These are phyloP conservation scores for Haemorhous mexicanus DNA, from an alignment of 2,113 vertebrate genomes.

Conservation along the genomic window DNA sequence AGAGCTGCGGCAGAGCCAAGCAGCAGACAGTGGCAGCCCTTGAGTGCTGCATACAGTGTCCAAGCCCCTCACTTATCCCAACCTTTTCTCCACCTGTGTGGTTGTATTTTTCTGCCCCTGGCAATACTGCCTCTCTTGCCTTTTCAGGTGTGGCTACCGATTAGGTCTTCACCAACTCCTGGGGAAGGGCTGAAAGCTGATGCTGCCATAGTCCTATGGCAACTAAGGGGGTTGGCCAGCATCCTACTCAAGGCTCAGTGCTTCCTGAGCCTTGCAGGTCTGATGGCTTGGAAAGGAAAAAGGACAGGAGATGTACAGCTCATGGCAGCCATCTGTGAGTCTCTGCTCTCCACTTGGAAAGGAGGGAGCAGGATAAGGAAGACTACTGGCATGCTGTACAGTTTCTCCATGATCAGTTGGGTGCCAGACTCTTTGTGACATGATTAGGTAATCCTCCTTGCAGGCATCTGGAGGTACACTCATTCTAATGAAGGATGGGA, in stretches of 20 bases:
- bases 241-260: not conserved
- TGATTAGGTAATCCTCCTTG: not conserved
- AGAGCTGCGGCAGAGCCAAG: not conserved
- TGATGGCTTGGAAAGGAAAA: not conserved
- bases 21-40: not conserved
- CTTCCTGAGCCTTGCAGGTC: not conserved
- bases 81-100: not conserved
- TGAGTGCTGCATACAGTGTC: not conserved
- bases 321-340: not conserved
- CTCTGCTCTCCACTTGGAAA: not conserved
- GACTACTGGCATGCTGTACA: not conserved
- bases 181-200: not conserved
- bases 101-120: not conserved
- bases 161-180: not conserved
- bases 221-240: not conserved
- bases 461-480: fast-evolving
- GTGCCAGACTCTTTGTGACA: not conserved
- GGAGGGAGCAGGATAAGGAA: not conserved
- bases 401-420: fast-evolving
- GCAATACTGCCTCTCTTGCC: not conserved
- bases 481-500: not conserved
- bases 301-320: not conserved
- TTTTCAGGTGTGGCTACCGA: not conserved
- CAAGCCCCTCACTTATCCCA: not conserved
- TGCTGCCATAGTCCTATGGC: not conserved